A percentile compares a stretch with the other conserved stretches of the same genome.
phyloP scores from a whole-genome alignment of 1,140 invertebrate species.

The Sipha flava region DNA sequence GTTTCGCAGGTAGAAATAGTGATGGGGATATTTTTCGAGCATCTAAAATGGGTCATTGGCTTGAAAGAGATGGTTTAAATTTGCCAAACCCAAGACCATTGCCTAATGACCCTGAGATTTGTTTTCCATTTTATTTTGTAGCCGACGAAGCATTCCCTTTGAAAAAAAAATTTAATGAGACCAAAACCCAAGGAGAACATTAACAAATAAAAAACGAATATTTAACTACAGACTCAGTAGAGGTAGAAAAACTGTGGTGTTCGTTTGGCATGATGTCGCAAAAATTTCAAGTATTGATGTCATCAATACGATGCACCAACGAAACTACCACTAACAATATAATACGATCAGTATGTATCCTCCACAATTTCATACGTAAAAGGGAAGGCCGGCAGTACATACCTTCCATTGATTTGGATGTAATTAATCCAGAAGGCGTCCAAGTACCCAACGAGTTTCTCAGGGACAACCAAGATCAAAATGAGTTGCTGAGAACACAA shows the following conservation, averaged over 20 bases:
- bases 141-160: slow-evolving; percentile 46
- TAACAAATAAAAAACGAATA: slow-evolving; percentile 37
- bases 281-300: slow-evolving; percentile 29
- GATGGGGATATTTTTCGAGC: slow-evolving; percentile 42
- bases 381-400: slow-evolving; percentile 35
- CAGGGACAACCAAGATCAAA: background rate
- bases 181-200: slow-evolving; percentile 35
- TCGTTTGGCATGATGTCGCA: slow-evolving; percentile 43
- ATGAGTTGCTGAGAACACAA: background rate
- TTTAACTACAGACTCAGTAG: slow-evolving; percentile 44
- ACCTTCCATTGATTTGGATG: slow-evolving; percentile 34
- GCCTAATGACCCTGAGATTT: background rate
- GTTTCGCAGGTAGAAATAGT: slow-evolving; percentile 40
- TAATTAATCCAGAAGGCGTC: background rate
- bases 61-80: slow-evolving; percentile 21
- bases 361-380: slow-evolving; percentile 34
- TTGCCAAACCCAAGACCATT: slow-evolving; percentile 36
- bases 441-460: background rate
- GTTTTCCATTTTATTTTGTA: slow-evolving; percentile 26
- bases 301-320: slow-evolving; percentile 10
- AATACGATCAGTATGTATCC: slow-evolving; percentile 34
- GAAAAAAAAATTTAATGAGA: slow-evolving; percentile 40
- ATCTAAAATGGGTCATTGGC: slow-evolving; percentile 27
- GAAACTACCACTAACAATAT: slow-evolving; percentile 27
- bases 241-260: slow-evolving; percentile 44